Percentiles rank a stretch among this genome's conserved stretches.
Conservation (phyloP, 2,888 invertebrate genomes). For the Eupithecia centaureata region DNA sequence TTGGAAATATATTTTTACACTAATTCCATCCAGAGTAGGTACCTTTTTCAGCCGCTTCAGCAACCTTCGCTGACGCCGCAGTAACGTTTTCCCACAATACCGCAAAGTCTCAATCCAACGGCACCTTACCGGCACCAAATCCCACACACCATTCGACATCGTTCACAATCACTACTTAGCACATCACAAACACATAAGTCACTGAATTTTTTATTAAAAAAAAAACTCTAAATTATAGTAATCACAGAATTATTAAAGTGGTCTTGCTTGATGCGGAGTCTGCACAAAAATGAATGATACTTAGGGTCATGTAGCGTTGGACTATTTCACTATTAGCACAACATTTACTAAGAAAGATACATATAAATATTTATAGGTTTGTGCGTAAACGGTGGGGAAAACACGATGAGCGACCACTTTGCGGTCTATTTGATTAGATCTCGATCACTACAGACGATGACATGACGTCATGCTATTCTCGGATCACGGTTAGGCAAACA, state of each 20-base stretch:
- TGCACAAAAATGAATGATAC: conserved; percentile 24
- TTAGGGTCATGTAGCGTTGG: background rate
- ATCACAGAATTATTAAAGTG: background rate
- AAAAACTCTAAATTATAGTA: background rate
- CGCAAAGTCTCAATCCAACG: conserved; percentile 78
- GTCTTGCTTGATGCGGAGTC: conserved; percentile 13
- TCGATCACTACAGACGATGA: conserved; percentile 7
- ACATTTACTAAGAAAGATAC: background rate
- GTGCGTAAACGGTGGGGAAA: conserved; percentile 6
- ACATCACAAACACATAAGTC: conserved; percentile 49
- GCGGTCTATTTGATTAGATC: conserved; percentile 24
- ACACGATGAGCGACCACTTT: background rate
- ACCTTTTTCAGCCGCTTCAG: conserved; percentile 79
- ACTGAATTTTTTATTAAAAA: conserved; percentile 5
- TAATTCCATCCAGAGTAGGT: conserved; percentile 35
- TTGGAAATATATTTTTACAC: background rate
- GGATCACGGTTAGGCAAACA: conserved; percentile 9
- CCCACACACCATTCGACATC: conserved; percentile 72
- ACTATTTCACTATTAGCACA: background rate
- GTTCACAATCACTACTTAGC: conserved; percentile 37
- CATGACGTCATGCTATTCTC: conserved; percentile 14
- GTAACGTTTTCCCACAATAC: conserved; percentile 77
- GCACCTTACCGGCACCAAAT: conserved; percentile 74
- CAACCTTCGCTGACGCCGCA: conserved; percentile 75
- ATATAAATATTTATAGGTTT: conserved; percentile 10